phyloP scores from a whole-genome alignment of 2,888 invertebrate species.

The Nomada fucata region DNA sequence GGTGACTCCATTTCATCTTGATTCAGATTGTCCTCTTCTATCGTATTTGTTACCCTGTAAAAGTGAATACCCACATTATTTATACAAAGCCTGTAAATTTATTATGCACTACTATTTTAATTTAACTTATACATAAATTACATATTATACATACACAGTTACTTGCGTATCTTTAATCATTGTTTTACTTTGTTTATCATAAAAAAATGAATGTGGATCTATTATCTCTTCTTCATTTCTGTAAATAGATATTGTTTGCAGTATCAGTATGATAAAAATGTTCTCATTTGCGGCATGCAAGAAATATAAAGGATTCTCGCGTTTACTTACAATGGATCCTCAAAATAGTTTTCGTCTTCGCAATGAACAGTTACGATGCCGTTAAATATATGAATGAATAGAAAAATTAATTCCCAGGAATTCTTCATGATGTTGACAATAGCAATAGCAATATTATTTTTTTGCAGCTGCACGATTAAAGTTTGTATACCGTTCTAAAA shows the following conservation, averaged over 20 bases:
- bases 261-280: not conserved
- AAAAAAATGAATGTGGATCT: constrained; percentile 75
- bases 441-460: too few relatives aligned
- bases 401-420: constrained; percentile 1
- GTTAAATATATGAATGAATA: not conserved
- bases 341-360: constrained; percentile 42
- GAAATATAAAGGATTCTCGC: not conserved
- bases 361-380: constrained; percentile 2
- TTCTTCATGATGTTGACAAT: not conserved
- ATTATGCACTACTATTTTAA: too few relatives aligned
- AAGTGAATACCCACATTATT: not conserved
- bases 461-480: not conserved
- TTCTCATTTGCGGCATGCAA: not conserved
- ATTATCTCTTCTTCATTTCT: constrained; percentile 44
- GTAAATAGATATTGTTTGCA: constrained; percentile 16
- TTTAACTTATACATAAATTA: not conserved
- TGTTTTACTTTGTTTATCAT: constrained; percentile 60
- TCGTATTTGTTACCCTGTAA: not conserved
- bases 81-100: not conserved
- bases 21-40: not conserved
- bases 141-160: constrained; percentile 13
- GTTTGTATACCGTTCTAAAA: constrained; percentile 26
- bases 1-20: not conserved
- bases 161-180: constrained; percentile 20
- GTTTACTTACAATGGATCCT: constrained; percentile 32